Base-by-base conservation (phyloP, 1,140 invertebrate genomes). In the Pogonus chalceus region DNA sequence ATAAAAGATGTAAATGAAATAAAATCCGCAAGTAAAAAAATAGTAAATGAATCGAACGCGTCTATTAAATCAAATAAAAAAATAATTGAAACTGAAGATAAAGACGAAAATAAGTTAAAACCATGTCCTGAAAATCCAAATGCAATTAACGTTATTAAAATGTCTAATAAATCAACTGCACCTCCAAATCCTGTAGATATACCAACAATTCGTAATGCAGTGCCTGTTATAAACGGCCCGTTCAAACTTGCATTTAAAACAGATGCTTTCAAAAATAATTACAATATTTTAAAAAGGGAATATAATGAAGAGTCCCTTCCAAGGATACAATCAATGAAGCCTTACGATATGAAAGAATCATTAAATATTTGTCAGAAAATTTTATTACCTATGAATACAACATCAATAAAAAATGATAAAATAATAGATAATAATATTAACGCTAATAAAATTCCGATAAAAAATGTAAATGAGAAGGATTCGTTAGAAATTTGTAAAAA, bases 191-290 rank as follows among this genome's bases (percentile, higher is more conserved):
- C 47, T 20, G 22, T 9, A 39, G 49, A 57, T 56, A 60, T 58
- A n/a, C n/a, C n/a, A 4, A 55, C 58, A 53, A 54, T 63, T 60
- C 51, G 43, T 58, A 54, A 59, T 51, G 53, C 57, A 7, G 57
- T 56, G 26, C 57, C 58, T 20, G 62, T 65, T 47, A 65, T 69
- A 51, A 68, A 68, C 53, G 67, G 60, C 20, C 68, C 67, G 10
- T 56, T 67, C 26, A 70, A 70, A 60, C 57, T 70, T 22, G 68
- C 68, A 35, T 69, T 66, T 60, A 70, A 70, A 58, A 70, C 67
- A 23, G 56, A 57, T 22, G 65, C 62, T 46, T 70, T 70, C 50
- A 68, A 65, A 56, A 64, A 64, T 57, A 56, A 58, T 56, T 65
- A 68, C 56, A 68, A 70, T 58, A 69, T 39, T 24, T 52, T 56